phyloP scores from a whole-genome alignment of 2,113 vertebrate species.

The Himantopus leucocephalus region DNA sequence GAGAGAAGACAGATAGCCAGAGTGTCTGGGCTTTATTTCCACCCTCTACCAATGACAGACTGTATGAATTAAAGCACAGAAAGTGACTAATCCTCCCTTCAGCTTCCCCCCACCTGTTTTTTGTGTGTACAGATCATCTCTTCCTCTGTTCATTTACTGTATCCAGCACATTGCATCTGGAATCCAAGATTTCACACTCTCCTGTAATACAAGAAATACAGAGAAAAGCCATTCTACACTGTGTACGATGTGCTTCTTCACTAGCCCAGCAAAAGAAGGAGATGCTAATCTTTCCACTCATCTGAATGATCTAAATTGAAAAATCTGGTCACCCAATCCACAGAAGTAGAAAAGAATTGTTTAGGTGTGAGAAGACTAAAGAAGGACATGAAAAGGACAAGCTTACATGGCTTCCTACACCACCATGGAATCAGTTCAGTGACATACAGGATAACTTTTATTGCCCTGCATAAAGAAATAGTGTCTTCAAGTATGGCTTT shows the following conservation, averaged over 20 bases:
- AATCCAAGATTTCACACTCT: neutral
- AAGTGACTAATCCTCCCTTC: neutral
- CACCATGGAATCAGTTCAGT: neutral
- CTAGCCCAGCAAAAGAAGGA: neutral
- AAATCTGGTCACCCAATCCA: neutral
- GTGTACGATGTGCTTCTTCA: neutral
- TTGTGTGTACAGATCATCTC: neutral
- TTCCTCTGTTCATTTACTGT: neutral
- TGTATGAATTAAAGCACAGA: neutral
- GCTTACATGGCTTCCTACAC: neutral
- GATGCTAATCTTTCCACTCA: neutral
- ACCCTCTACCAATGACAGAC: neutral
- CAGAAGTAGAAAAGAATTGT: neutral
- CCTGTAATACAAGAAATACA: neutral
- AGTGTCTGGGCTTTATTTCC: neutral
- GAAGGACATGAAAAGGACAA: neutral
- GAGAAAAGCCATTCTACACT: neutral
- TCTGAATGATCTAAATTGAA: neutral
- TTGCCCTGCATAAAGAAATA: neutral
- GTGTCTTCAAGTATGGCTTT: neutral
- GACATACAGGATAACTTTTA: neutral
- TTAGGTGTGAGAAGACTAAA: neutral
- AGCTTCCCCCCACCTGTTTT: neutral
- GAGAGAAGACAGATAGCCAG: neutral
- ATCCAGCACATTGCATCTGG: neutral